A percentile compares a stretch with the other conserved stretches of the same genome.
Conservation (phyloP, 2,797 vertebrate genomes). For the Dendrocincla tyrannina region DNA sequence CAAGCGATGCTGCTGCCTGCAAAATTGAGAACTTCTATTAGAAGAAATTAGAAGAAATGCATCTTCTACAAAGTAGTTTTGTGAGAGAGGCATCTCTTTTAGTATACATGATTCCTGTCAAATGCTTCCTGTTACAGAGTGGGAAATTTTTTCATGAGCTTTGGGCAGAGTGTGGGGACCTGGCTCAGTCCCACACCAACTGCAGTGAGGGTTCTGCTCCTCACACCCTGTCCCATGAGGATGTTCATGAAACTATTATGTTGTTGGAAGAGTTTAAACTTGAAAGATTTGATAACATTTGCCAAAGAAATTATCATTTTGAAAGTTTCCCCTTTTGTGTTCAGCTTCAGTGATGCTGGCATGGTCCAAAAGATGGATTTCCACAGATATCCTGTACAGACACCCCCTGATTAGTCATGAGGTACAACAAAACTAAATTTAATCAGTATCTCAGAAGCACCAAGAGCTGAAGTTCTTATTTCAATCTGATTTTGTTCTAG, state of each 20-base stretch:
- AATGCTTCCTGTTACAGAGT: not conserved
- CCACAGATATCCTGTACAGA: not conserved
- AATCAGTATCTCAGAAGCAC: not conserved
- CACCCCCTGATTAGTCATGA: not conserved
- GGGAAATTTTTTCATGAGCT: not conserved
- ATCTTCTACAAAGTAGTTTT: not conserved
- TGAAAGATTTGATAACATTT: conserved; percentile 36
- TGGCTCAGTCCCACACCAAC: not conserved
- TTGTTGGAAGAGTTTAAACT: not conserved
- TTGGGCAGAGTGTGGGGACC: not conserved
- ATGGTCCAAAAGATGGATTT: not conserved
- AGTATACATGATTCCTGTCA: not conserved
- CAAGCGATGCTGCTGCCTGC: not conserved
- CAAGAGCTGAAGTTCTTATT: not conserved
- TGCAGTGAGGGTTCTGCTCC: not conserved
- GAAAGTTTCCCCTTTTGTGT: not conserved
- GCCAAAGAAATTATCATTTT: not conserved
- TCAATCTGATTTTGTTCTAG: not conserved
- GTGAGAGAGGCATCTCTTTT: not conserved
- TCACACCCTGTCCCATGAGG: not conserved
- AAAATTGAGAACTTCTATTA: not conserved
- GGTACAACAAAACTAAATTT: not conserved
- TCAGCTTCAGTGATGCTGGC: not conserved
- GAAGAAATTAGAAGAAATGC: not conserved
- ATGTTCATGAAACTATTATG: not conserved